A percentile compares a stretch with the other conserved stretches of the same genome.
Conservation (phyloP, 1,140 invertebrate genomes). For the Thaumatotibia leucotreta region DNA sequence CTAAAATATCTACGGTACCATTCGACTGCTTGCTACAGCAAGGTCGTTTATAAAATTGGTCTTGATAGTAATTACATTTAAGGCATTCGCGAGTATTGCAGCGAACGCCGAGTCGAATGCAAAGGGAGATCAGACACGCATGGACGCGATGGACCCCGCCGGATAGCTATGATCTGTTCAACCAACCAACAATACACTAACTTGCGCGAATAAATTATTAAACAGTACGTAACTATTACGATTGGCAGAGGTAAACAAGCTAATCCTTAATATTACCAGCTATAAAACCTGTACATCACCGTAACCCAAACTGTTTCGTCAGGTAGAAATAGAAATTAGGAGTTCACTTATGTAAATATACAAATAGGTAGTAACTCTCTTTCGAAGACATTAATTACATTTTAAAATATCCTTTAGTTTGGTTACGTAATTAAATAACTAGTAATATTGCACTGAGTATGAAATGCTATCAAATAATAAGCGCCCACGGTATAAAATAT, state of each 20-base stretch:
- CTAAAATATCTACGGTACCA: constrained; percentile 73
- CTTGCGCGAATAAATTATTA: constrained; percentile 75
- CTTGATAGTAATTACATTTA: constrained; percentile 65
- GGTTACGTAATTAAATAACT: constrained; percentile 80
- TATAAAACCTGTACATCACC: constrained; percentile 74
- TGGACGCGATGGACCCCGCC: constrained; percentile 20
- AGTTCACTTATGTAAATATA: constrained; percentile 75
- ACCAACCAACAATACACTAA: constrained; percentile 59
- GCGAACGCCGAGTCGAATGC: constrained; percentile 5
- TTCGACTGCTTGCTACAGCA: constrained; percentile 68
- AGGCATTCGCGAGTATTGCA: constrained; percentile 61
- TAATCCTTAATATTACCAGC: constrained; percentile 75
- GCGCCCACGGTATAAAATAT: constrained; percentile 60
- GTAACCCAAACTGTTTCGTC: constrained; percentile 74
- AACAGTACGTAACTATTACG: constrained; percentile 74
- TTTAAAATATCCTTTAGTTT: constrained; percentile 78
- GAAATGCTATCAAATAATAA: constrained; percentile 77
- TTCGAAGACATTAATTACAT: constrained; percentile 70
- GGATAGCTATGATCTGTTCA: constrained; percentile 73
- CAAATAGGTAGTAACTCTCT: constrained; percentile 75
- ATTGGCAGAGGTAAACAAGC: constrained; percentile 78
- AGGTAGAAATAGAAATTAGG: constrained; percentile 61
- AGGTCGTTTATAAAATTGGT: constrained; percentile 74
- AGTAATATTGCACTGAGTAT: constrained; percentile 81
- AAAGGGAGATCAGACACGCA: background rate